Conservation (phyloP, 2,888 invertebrate genomes). For the Vannuccia rotundouncinata region DNA sequence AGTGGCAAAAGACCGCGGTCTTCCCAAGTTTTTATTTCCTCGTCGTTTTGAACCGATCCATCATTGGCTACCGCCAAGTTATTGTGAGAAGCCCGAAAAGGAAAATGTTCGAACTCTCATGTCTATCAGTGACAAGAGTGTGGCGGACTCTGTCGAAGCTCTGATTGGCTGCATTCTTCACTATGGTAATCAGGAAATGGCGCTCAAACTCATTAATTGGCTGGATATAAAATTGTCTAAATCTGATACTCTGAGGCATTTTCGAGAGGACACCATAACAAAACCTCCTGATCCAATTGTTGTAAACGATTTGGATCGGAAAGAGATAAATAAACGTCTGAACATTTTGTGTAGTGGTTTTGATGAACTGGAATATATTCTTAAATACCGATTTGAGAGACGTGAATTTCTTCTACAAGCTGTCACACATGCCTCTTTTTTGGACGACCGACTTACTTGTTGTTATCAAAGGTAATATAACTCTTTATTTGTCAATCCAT, state of each 20-base stretch:
- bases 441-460: slow-evolving; percentile 84
- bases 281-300: slow-evolving; percentile 43
- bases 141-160: slow-evolving; percentile 89
- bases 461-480: slow-evolving; percentile 73
- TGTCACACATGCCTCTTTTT: slow-evolving; percentile 94
- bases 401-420: slow-evolving; percentile 79
- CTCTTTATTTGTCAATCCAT: neutral
- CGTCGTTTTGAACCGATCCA: slow-evolving; percentile 84
- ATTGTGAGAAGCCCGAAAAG: slow-evolving; percentile 59
- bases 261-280: slow-evolving; percentile 43
- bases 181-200: slow-evolving; percentile 85
- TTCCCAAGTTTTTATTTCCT: slow-evolving; percentile 52
- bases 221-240: slow-evolving; percentile 66
- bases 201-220: slow-evolving; percentile 93
- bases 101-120: neutral
- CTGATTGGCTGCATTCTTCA: slow-evolving; percentile 77
- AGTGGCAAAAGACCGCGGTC: slow-evolving; percentile 74
- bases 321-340: neutral
- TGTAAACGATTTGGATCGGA: slow-evolving; percentile 44
- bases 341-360: slow-evolving; percentile 63
- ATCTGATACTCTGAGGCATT: neutral
- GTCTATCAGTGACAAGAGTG: slow-evolving; percentile 73
- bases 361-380: slow-evolving; percentile 66
- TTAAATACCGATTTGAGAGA: slow-evolving; percentile 81
- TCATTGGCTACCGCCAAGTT: slow-evolving; percentile 97